Percentiles rank a stretch among this genome's conserved stretches.
Evolutionary conservation across 2,797 vertebrate genomes (phyloP).

Genomic region (Gobio occitaniae): DNA sequence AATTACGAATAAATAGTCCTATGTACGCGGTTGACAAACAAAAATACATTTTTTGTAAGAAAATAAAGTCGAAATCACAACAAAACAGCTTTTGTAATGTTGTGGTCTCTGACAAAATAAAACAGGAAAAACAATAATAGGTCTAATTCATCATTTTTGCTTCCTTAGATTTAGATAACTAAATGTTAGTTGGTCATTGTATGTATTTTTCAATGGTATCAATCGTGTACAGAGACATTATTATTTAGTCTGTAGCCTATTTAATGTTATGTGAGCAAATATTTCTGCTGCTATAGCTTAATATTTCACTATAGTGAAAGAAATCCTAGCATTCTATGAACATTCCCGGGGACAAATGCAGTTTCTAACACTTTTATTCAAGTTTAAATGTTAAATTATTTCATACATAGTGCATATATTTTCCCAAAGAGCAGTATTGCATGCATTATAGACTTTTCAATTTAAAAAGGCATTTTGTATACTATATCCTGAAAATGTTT

Average conservation of each 20-base stretch:
- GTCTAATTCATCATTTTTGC: no score
- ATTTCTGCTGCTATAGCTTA: not conserved
- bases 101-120: no score
- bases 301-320: not conserved
- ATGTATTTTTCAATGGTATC: no score
- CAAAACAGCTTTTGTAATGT: no score
- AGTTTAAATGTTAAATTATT: not conserved
- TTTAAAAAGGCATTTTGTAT: not conserved
- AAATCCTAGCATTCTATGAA: not conserved
- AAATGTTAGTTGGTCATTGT: no score
- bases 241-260: not conserved
- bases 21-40: no score
- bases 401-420: not conserved
- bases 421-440: not conserved
- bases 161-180: no score
- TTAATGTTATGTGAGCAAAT: not conserved
- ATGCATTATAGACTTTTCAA: slow-evolving; percentile 1
- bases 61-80: no score
- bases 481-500: not conserved
- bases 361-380: slow-evolving; percentile 18
- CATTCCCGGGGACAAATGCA: no score
- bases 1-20: no score
- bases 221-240: not conserved
- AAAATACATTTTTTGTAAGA: no score
- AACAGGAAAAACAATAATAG: no score